Evolutionary conservation across 2,797 vertebrate genomes (phyloP), one percentile per base, ranked within the genome.

Genomic region (Hylomyscus alleni): DNA sequence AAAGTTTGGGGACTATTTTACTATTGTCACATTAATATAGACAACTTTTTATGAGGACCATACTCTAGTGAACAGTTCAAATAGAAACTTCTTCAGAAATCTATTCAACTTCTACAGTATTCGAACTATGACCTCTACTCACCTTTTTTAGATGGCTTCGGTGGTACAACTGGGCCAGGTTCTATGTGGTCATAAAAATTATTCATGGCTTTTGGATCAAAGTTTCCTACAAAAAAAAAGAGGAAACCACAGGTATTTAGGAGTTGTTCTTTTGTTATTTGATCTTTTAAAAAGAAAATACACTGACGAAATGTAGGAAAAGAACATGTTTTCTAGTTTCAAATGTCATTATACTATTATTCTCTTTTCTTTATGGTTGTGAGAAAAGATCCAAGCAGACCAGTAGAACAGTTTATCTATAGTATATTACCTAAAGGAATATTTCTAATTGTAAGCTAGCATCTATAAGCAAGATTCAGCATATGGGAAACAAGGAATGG

Each of bases 111-210:
- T 90, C 52, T 90, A 76, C 52, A 77, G 44, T 47, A n/a, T 92
- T 89, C 87, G 60, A 80, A 78, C 69, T 62, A 67, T 90, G 72
- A 97, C 17, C 10, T 47, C 85, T 78, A 98, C 98, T 97, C 97
- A 99, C 99, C 99, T 99, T 99, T 99, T 98, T 98, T 99, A 98
- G 98, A 99, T 97, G 99, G 99, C 98, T 99, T 99, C 91, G 99
- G 99, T 40, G 99, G 99, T 95, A 99, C 99, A 96, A 99, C 98
- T 86, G 99, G 99, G 97, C 99, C 99, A 87, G 99, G 99, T 98
- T 99, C 99, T 98, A 99, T 99, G 97, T 99, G 99, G 98, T 99
- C 99, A 98, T 99, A 99, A 98, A 99, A 99, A 98, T 99, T 99
- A 99, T 98, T 99, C 91, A 99, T 98, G 97, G 99, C 99, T 99